Evolutionary conservation across 2,113 vertebrate genomes (phyloP).

Genomic region (Xiphophorus couchianus): DNA sequence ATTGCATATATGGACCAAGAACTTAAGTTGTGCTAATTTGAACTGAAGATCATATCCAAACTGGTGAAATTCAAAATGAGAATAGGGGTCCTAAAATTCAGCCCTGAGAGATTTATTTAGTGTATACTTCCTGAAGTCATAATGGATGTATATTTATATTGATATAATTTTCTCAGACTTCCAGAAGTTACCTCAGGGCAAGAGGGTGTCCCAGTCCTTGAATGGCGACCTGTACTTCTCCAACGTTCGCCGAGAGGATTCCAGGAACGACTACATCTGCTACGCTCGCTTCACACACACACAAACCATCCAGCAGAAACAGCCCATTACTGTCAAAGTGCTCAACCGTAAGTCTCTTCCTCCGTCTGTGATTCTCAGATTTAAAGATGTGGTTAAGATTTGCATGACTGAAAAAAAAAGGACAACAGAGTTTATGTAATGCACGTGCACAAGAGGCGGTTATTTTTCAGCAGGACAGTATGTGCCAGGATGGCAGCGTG

Average conservation of each 20-base stretch:
- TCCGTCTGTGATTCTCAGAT: not conserved
- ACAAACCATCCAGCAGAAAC: conserved; percentile 98
- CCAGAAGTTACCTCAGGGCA: conserved; percentile 91
- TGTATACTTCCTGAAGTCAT: not conserved
- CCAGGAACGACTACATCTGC: conserved; percentile 95
- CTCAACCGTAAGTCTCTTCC: conserved; percentile 86
- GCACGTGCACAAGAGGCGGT: not conserved
- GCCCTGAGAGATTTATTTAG: not conserved
- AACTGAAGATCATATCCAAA: not conserved
- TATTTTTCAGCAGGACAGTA: conserved; percentile 5
- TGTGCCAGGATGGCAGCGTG: conserved; percentile 33
- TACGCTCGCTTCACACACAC: conserved; percentile 98
- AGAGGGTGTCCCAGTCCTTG: conserved; percentile 92
- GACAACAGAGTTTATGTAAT: conserved; percentile 3
- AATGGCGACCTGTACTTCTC: conserved; percentile 99
- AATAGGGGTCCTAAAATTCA: not conserved
- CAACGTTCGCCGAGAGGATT: conserved; percentile 90
- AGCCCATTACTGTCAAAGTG: conserved; percentile 94
- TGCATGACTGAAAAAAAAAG: conserved; percentile 1
- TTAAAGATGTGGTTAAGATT: conserved; percentile 16
- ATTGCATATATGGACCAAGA: not conserved
- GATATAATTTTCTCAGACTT: conserved; percentile 82
- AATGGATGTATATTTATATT: not conserved
- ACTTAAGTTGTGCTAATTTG: not conserved
- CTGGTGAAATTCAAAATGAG: not conserved